Conservation (phyloP, 2,888 invertebrate species). For the Adelognathus sp. region DNA sequence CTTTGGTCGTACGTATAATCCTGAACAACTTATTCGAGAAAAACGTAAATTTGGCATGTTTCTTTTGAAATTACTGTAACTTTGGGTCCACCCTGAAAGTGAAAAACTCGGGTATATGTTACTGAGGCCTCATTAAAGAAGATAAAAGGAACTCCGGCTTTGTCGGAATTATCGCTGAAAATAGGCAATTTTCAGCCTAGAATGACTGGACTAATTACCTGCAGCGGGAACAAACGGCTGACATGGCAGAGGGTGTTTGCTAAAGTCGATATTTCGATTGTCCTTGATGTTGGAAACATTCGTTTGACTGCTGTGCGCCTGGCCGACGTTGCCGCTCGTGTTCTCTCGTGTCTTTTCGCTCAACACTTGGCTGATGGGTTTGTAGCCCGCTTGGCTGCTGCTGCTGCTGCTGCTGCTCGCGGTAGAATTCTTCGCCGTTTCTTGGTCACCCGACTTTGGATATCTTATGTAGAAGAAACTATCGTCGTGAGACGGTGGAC, state of each 20-base stretch:
- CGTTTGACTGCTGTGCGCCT: not conserved
- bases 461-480: conserved; percentile 88
- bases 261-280: conserved; percentile 79
- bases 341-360: conserved; percentile 62
- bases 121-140: too few relatives aligned
- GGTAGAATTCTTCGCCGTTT: conserved; percentile 35
- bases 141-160: too few relatives aligned
- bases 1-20: too few relatives aligned
- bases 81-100: too few relatives aligned
- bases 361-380: conserved; percentile 70
- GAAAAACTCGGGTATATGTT: too few relatives aligned
- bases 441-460: conserved; percentile 65
- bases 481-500: conserved; percentile 89
- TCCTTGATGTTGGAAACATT: conserved; percentile 54
- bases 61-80: too few relatives aligned
- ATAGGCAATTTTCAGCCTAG: too few relatives aligned
- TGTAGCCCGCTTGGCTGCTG: conserved; percentile 65
- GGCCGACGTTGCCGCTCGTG: conserved; percentile 31
- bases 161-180: too few relatives aligned
- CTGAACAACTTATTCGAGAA: too few relatives aligned
- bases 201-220: conserved; percentile 58
- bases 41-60: too few relatives aligned
- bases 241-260: conserved; percentile 87
- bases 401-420: too few relatives aligned
- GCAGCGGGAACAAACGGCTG: conserved; percentile 80